These are phyloP conservation scores for Gambusia yucatana DNA, from an alignment of 2,797 vertebrate species.

Conservation along the genomic window DNA sequence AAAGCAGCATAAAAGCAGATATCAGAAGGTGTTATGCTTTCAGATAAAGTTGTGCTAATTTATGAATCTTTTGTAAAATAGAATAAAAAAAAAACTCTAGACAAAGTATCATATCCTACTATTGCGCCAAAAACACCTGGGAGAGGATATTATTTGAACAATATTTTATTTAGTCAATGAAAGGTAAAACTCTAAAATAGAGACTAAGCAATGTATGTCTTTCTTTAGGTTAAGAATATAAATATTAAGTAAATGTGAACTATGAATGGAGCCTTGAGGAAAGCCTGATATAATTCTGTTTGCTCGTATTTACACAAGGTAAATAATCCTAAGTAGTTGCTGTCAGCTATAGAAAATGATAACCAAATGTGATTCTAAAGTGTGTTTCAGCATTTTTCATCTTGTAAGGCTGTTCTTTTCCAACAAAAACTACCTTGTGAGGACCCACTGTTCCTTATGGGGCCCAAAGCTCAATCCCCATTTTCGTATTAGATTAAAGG, in stretches of 20 bases:
- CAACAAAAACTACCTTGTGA: no score
- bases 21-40: constrained; percentile 6
- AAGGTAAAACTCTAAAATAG: constrained; percentile 26
- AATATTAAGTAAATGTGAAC: neutral
- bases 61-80: constrained; percentile 14
- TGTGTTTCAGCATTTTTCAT: neutral
- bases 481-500: no score
- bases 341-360: neutral
- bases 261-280: neutral
- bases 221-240: neutral
- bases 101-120: neutral
- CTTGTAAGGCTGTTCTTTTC: no score
- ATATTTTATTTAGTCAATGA: neutral
- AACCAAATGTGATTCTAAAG: neutral
- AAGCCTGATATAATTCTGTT: neutral
- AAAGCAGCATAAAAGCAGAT: constrained; percentile 30
- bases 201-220: constrained; percentile 24
- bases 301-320: neutral
- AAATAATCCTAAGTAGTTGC: neutral
- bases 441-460: no score
- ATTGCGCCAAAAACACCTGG: neutral
- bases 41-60: neutral
- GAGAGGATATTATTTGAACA: neutral
- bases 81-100: neutral
- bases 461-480: no score